These are phyloP conservation scores for Macropus fuliginosus DNA, from an alignment of 2,797 vertebrate genomes.

Conservation along the genomic window DNA sequence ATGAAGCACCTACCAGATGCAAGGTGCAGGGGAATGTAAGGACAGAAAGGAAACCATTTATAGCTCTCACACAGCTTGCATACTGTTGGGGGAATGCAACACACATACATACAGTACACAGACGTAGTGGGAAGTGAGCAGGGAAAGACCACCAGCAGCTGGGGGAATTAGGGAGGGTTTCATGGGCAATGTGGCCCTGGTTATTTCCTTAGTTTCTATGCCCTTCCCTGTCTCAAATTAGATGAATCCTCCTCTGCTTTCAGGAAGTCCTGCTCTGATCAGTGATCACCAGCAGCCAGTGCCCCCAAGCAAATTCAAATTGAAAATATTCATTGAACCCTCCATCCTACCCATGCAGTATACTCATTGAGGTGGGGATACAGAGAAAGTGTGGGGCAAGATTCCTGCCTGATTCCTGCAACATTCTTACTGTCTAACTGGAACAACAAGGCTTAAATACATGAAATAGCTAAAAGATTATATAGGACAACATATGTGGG, in stretches of 20 bases:
- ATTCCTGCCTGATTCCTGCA: neutral
- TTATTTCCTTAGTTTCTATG: neutral
- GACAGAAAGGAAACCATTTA: neutral
- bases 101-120: neutral
- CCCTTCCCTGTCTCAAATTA: neutral
- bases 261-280: neutral
- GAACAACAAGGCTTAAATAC: neutral
- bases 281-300: neutral
- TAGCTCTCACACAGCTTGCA: neutral
- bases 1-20: neutral
- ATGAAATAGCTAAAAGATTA: neutral
- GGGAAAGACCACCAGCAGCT: neutral
- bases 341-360: neutral
- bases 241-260: neutral
- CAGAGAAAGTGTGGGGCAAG: neutral
- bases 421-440: neutral
- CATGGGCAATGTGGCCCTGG: too few relatives aligned
- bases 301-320: neutral
- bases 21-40: neutral
- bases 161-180: neutral
- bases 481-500: neutral
- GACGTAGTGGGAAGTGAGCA: neutral
- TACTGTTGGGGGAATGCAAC: neutral
- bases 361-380: neutral
- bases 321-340: neutral